A percentile compares a stretch with the other conserved stretches of the same genome.
phyloP scores from a whole-genome alignment of 1,140 invertebrate species.

The Zaprionus taronus region DNA sequence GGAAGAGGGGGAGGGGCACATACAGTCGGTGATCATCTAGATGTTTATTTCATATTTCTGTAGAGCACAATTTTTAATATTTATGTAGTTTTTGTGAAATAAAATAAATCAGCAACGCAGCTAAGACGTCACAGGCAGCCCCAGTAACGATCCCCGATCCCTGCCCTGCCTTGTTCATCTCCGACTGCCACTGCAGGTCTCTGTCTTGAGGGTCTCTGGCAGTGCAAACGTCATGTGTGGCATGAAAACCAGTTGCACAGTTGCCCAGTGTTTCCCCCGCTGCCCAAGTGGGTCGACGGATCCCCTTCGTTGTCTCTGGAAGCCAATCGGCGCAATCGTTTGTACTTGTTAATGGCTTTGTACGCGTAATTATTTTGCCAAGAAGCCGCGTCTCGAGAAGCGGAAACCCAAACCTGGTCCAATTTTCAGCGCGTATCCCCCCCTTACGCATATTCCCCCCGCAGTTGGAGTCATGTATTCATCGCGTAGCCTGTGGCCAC shows the following conservation, averaged over 20 bases:
- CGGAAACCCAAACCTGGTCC: conserved; percentile 65
- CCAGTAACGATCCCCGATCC: conserved; percentile 3
- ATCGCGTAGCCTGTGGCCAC: conserved; percentile 26
- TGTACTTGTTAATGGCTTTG: conserved; percentile 83
- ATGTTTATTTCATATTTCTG: conserved; percentile 81
- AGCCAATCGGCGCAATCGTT: conserved; percentile 73
- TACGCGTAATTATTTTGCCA: conserved; percentile 83
- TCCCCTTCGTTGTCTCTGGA: not conserved
- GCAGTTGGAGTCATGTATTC: conserved; percentile 6
- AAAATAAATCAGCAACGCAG: conserved; percentile 77
- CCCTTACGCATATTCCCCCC: not conserved
- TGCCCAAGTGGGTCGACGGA: conserved; percentile 12
- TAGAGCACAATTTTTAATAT: conserved; percentile 78
- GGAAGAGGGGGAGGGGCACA: not conserved
- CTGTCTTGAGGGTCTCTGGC: conserved; percentile 12
- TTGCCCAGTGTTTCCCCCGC: conserved; percentile 10
- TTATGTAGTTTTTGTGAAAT: conserved; percentile 80
- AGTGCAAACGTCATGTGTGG: conserved; percentile 77
- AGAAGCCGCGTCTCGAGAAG: conserved; percentile 67
- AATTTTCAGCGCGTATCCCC: conserved; percentile 28
- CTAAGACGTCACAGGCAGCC: conserved; percentile 63
- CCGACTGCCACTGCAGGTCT: conserved; percentile 8
- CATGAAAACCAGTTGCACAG: conserved; percentile 70
- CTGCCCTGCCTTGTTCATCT: conserved; percentile 2
- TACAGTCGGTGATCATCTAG: conserved; percentile 23